Evolutionary conservation across 1,140 invertebrate species (phyloP).

Genomic region (Teleopsis dalmanni): DNA sequence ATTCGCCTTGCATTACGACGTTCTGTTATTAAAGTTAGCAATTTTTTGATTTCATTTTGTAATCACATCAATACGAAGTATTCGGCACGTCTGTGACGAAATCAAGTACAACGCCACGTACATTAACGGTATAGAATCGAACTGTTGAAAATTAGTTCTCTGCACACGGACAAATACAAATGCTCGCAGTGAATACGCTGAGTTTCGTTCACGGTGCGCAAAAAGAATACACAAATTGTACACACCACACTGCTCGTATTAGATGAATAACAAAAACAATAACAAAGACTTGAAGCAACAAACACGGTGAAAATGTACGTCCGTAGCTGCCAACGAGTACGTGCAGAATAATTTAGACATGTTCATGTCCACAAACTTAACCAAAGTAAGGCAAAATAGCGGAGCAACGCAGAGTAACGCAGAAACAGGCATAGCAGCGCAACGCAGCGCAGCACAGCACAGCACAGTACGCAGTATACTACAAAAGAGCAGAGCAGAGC

Average conservation of each 20-base stretch:
- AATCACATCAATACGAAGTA: neutral
- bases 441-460: neutral
- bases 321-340: constrained; percentile 43
- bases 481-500: neutral
- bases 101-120: too few relatives aligned
- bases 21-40: too few relatives aligned
- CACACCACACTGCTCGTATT: too few relatives aligned
- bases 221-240: too few relatives aligned
- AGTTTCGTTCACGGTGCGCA: too few relatives aligned
- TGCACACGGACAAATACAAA: too few relatives aligned
- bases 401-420: neutral
- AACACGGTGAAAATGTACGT: constrained; percentile 27
- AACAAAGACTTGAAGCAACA: neutral
- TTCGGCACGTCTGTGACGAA: neutral
- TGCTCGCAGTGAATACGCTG: too few relatives aligned
- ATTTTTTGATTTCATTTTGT: neutral
- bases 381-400: constrained; percentile 39
- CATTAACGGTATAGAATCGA: too few relatives aligned
- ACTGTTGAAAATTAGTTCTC: too few relatives aligned
- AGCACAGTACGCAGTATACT: constrained; percentile 1
- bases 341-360: constrained; percentile 43
- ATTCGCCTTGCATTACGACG: too few relatives aligned
- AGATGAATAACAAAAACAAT: neutral
- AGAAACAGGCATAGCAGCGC: neutral
- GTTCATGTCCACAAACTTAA: constrained; percentile 43